Conservation (phyloP, 2,797 vertebrate species). For the Botia kubotai region DNA sequence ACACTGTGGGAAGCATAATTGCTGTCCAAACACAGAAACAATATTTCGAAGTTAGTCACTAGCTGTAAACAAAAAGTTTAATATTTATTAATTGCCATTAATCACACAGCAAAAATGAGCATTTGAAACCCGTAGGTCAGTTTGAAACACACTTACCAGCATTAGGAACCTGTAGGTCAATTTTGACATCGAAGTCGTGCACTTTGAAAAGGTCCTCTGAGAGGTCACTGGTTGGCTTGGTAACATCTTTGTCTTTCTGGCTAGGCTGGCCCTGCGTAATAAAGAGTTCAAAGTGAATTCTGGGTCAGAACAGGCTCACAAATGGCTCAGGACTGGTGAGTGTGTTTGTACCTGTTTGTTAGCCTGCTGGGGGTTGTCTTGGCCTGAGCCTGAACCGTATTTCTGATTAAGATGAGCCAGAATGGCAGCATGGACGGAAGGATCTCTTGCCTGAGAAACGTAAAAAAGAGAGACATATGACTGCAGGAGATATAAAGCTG, state of each 20-base stretch:
- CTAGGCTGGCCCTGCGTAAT: slow-evolving; percentile 74
- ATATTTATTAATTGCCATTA: not conserved
- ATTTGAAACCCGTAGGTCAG: slow-evolving; percentile 95
- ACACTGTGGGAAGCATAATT: no score
- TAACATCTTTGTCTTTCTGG: slow-evolving; percentile 89
- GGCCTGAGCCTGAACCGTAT: slow-evolving; percentile 89
- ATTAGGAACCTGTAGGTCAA: slow-evolving; percentile 97
- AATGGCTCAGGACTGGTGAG: not conserved
- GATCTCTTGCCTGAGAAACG: slow-evolving; percentile 89
- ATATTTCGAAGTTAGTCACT: no score
- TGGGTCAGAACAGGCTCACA: not conserved
- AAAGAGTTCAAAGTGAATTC: slow-evolving; percentile 25
- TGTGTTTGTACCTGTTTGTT: slow-evolving; percentile 79
- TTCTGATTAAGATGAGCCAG: slow-evolving; percentile 97
- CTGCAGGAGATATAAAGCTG: not conserved
- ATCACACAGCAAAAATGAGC: slow-evolving; percentile 67
- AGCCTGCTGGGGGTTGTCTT: slow-evolving; percentile 82
- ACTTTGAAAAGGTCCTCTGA: slow-evolving; percentile 99
- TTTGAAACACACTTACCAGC: slow-evolving; percentile 82
- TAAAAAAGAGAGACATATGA: not conserved
- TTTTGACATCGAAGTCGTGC: slow-evolving; percentile 98
- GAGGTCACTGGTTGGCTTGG: slow-evolving; percentile 93
- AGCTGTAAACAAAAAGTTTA: not conserved
- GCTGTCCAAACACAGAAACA: no score
- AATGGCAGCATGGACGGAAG: slow-evolving; percentile 97